Percentiles rank a stretch among this genome's conserved stretches.
Evolutionary conservation across 2,113 vertebrate genomes (phyloP).

Genomic region (Engraulis encrasicolus): DNA sequence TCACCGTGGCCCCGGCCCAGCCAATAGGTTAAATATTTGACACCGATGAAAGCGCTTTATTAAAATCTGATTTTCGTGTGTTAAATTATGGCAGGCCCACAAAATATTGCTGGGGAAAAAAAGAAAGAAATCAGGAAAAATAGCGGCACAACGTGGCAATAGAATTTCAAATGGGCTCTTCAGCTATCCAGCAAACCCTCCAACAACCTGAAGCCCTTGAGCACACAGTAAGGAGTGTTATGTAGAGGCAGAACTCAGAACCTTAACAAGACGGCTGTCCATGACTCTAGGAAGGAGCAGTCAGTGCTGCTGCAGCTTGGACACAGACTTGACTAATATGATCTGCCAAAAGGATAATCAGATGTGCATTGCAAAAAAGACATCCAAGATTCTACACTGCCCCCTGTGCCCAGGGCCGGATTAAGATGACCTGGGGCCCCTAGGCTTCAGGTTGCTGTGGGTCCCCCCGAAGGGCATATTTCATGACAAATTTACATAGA

Average conservation of each 20-base stretch:
- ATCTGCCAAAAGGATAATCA: background rate
- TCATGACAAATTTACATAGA: too few species aligned
- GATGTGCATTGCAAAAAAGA: background rate
- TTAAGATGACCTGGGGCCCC: too few species aligned
- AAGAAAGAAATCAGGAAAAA: background rate
- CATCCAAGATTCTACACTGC: background rate
- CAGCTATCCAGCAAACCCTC: background rate
- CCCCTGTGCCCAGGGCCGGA: too few species aligned
- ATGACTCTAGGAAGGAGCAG: background rate
- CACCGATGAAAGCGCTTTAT: background rate
- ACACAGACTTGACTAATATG: background rate
- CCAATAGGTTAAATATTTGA: conserved; percentile 12
- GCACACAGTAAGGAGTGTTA: background rate
- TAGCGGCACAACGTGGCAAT: background rate
- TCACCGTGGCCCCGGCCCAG: background rate
- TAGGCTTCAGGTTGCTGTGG: too few species aligned
- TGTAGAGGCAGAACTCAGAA: background rate
- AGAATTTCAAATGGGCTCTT: background rate
- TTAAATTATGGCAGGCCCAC: background rate
- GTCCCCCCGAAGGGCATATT: too few species aligned
- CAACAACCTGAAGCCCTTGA: background rate
- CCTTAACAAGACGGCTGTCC: background rate
- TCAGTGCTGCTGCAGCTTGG: too few species aligned
- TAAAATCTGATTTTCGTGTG: conserved; percentile 15
- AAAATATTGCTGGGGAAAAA: background rate